Evolutionary conservation across 2,888 invertebrate genomes (phyloP), one percentile per base, ranked within the genome.

Genomic region (Ormyrus nitidulus): DNA sequence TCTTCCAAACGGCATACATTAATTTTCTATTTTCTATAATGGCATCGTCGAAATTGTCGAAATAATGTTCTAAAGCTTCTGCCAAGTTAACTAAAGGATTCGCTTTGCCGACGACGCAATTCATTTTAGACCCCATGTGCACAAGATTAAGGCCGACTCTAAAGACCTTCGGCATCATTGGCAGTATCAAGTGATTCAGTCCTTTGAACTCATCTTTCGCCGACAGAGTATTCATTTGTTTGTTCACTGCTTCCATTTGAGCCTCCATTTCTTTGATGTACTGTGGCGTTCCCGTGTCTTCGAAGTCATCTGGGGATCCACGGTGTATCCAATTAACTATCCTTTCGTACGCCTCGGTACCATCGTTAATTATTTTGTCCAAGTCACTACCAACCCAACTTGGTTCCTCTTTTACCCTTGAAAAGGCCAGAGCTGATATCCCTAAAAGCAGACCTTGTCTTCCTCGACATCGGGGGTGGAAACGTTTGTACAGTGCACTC

Each of bases 41-140:
- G 9, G 87, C 13, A 70, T 89, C 86, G 10, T 84, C 51, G n/a
- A 85, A 86, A 19, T 78, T 81, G 9, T 84, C 72, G 49, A 90
- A 89, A 64, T 88, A 89, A 44, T 83, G 83, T 61, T 89, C 88
- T 2, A 90, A 83, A 58, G 89, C 89, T 61, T 90, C 89, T 0
- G 86, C 88, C 0, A 90, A 84, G 74, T 89, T 89, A 0, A 85
- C 88, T 5, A 90, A 54, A 4, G 89, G 89, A 82, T 85, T 85
- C 0, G 88, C 86, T 1, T 86, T 84, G 0, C 89, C 89, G 3
- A 85, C 77, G 0, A 85, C 53, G 0, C 88, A 13, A 0, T 86
- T 84, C 82, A 83, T 81, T 81, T 84, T 86, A 6, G 79, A 83
- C 44, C 81, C 83, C 6, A 87, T 85, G 10, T 81, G 77, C 0